These are phyloP conservation scores for Dallia pectoralis DNA, from an alignment of 2,797 vertebrate species.

Conservation along the genomic window DNA sequence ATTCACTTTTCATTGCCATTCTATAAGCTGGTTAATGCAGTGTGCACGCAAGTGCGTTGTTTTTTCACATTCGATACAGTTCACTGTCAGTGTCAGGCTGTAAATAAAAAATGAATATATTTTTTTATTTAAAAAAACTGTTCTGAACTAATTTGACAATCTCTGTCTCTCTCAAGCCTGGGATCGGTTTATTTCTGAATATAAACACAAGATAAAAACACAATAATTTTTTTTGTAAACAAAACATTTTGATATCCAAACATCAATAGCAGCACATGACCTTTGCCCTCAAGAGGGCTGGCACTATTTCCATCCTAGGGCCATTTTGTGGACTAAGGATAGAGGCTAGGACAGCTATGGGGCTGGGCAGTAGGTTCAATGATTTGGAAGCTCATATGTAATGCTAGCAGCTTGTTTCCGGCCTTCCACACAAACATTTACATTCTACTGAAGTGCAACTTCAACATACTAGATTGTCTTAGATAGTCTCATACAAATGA, in stretches of 20 bases:
- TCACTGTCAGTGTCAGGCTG: conserved; percentile 20
- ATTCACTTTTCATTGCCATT: conserved; percentile 54
- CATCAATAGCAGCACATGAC: conserved; percentile 24
- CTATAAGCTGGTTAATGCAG: conserved; percentile 40
- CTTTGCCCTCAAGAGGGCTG: neutral
- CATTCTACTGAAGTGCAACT: conserved; percentile 8
- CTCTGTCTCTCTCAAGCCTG: neutral
- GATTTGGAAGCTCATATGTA: conserved; percentile 7
- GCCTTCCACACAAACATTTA: neutral
- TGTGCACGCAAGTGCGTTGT: conserved; percentile 39
- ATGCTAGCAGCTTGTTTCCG: neutral
- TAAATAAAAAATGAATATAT: conserved; percentile 46
- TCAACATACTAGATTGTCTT: neutral
- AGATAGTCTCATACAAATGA: neutral
- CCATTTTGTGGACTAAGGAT: neutral
- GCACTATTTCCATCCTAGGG: neutral
- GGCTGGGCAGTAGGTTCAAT: neutral
- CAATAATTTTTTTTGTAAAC: neutral
- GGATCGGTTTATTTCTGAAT: neutral
- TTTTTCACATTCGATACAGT: conserved; percentile 36
- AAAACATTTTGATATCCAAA: conserved; percentile 11
- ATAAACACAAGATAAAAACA: neutral
- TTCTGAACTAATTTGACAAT: neutral
- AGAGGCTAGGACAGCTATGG: neutral
- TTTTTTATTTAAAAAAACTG: conserved; percentile 14